Evolutionary conservation across 2,797 vertebrate species (phyloP).

Genomic region (Gobio occitaniae): DNA sequence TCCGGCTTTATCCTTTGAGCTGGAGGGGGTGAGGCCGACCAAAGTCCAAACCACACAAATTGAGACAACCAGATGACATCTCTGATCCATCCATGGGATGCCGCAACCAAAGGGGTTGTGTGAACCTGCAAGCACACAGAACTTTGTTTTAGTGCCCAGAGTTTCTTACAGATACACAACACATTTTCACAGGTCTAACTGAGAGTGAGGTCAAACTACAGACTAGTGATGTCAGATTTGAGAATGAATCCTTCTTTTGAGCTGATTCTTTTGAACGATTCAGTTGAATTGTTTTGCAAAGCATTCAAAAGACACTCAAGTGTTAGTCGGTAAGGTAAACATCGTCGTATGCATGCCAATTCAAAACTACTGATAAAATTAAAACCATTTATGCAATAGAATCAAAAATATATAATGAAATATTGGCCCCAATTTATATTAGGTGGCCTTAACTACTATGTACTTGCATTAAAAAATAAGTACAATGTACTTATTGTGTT

Average conservation of each 20-base stretch:
- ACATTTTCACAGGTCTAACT: not conserved
- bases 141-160: not conserved
- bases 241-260: not conserved
- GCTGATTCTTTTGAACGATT: not conserved
- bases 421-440: no score
- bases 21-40: slow-evolving; percentile 68
- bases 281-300: not conserved
- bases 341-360: not conserved
- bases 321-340: not conserved
- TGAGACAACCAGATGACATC: slow-evolving; percentile 71
- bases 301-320: not conserved
- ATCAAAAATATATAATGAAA: not conserved
- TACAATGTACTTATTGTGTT: no score
- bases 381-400: not conserved
- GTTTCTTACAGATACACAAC: not conserved
- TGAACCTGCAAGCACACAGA: not conserved
- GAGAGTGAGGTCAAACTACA: not conserved
- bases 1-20: slow-evolving; percentile 76
- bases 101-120: not conserved
- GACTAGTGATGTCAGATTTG: not conserved
- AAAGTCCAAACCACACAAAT: slow-evolving; percentile 71
- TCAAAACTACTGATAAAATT: no score
- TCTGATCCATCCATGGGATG: slow-evolving; percentile 63
- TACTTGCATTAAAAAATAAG: no score
- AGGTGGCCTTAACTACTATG: no score